These are phyloP conservation scores for Orthosia gothica DNA, from an alignment of 2,888 invertebrate genomes.

Conservation along the genomic window DNA sequence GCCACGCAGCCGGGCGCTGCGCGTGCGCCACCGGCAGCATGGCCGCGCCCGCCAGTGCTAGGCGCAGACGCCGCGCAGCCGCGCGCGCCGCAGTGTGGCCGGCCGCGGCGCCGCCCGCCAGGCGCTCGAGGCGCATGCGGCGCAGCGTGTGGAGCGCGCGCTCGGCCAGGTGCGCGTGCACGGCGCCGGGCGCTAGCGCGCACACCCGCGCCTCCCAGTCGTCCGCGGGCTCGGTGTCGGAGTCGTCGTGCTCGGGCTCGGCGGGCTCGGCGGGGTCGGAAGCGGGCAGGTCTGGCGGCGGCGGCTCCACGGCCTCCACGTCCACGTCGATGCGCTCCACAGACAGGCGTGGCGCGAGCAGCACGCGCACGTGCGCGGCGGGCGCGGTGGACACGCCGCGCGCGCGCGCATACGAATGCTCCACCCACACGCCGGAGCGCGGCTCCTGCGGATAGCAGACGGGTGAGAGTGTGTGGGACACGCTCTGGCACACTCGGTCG, in stretches of 20 bases:
- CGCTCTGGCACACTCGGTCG: neutral
- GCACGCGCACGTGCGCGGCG: conserved; percentile 70
- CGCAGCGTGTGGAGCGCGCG: conserved; percentile 71
- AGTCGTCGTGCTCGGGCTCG: conserved; percentile 45
- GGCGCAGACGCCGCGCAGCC: conserved; percentile 72
- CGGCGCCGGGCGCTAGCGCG: conserved; percentile 73
- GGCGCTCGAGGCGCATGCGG: conserved; percentile 74
- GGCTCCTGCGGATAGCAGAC: conserved; percentile 60
- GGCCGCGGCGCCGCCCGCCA: conserved; percentile 59
- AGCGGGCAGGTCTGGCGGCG: conserved; percentile 54
- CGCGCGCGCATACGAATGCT: conserved; percentile 85
- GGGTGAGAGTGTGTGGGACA: neutral
- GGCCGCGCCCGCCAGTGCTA: conserved; percentile 71
- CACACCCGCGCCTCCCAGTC: conserved; percentile 77
- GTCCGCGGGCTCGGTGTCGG: conserved; percentile 57
- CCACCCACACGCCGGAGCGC: conserved; percentile 82
- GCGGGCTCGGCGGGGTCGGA: conserved; percentile 53
- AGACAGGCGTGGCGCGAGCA: conserved; percentile 69
- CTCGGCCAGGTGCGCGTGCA: conserved; percentile 75
- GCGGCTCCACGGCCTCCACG: conserved; percentile 49
- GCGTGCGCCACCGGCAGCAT: conserved; percentile 65
- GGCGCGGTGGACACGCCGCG: conserved; percentile 68
- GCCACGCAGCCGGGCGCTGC: conserved; percentile 76
- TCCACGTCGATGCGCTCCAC: conserved; percentile 56
- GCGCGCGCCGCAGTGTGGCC: conserved; percentile 65